Percentiles rank a stretch among this genome's conserved stretches.
phyloP scores from a whole-genome alignment of 1,140 invertebrate genomes.

The Solenopsis fugax region DNA sequence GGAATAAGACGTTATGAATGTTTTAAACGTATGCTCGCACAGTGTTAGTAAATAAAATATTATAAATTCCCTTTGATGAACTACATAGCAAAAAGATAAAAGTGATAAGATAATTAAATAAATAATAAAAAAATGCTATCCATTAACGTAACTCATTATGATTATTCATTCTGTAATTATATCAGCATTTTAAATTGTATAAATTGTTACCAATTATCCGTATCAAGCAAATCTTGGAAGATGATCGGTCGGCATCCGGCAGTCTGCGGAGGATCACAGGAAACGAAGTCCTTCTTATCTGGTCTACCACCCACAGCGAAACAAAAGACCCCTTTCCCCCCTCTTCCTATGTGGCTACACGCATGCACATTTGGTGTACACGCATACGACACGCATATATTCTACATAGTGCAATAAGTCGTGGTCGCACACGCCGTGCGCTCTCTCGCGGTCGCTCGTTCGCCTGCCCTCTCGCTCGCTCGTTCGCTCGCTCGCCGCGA shows the following conservation, averaged over 20 bases:
- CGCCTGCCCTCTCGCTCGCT: conserved; percentile 56
- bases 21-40: background rate
- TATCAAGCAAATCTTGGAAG: background rate
- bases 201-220: conserved; percentile 16
- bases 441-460: conserved; percentile 51
- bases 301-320: conserved; percentile 34
- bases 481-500: conserved; percentile 59
- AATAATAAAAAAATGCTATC: conserved; percentile 3
- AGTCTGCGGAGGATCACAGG: background rate
- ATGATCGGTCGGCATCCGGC: background rate
- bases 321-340: background rate
- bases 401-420: background rate
- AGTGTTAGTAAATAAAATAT: background rate
- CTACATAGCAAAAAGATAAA: background rate
- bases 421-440: conserved; percentile 20
- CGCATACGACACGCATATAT: background rate
- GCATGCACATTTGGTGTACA: conserved; percentile 15
- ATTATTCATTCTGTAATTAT: background rate
- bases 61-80: background rate
- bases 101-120: background rate
- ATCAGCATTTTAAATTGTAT: background rate
- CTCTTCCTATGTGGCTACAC: background rate
- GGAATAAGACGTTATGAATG: conserved; percentile 28
- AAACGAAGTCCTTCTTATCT: conserved; percentile 32
- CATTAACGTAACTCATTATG: background rate